phyloP scores from a whole-genome alignment of 2,888 invertebrate genomes.

The Teleogryllus oceanicus region DNA sequence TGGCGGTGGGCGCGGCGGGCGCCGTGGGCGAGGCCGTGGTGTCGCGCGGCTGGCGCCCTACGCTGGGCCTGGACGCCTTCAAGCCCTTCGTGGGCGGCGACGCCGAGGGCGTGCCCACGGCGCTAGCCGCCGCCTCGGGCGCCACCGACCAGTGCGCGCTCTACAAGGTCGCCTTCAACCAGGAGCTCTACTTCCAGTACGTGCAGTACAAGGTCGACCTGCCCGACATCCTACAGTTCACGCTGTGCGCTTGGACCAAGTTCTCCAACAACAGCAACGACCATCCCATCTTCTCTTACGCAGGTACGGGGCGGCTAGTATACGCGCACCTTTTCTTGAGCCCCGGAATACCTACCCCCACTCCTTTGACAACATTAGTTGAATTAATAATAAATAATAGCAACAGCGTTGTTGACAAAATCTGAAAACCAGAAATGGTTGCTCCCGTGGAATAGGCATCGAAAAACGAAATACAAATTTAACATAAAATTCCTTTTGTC shows the following conservation, averaged over 20 bases:
- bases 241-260: conserved; percentile 78
- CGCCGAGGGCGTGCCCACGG: not conserved
- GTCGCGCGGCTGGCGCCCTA: conserved; percentile 21
- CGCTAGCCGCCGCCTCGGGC: not conserved
- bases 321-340: no score
- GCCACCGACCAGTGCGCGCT: conserved; percentile 59
- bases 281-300: conserved; percentile 78
- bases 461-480: no score
- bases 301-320: conserved; percentile 56
- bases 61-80: not conserved
- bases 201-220: conserved; percentile 68
- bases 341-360: no score
- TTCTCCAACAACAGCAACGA: conserved; percentile 78
- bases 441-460: no score
- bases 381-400: no score
- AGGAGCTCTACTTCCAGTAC: conserved; percentile 64
- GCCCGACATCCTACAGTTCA: conserved; percentile 77
- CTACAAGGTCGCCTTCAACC: conserved; percentile 65
- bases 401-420: no score
- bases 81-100: conserved; percentile 18
- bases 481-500: no score
- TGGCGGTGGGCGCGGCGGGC: not conserved
- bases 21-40: conserved; percentile 1
- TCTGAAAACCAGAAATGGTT: no score
- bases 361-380: no score